Percentiles rank a stretch among this genome's conserved stretches.
phyloP scores from a whole-genome alignment of 2,113 vertebrate species.

The Peromyscus polionotus region DNA sequence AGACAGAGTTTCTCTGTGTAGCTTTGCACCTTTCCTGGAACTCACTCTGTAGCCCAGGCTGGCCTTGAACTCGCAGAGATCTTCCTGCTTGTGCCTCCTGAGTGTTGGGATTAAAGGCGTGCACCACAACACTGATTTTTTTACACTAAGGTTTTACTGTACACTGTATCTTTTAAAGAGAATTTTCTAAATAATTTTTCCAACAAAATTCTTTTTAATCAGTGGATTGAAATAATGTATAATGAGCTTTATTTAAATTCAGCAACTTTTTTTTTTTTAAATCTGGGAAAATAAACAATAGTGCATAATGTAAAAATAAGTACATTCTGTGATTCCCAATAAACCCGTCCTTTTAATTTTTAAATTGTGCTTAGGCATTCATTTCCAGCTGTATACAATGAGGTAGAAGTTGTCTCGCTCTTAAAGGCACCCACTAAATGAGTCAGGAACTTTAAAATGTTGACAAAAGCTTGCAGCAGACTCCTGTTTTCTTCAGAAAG shows the following conservation, averaged over 20 bases:
- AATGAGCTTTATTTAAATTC: conserved; percentile 23
- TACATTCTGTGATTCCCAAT: not conserved
- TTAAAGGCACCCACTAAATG: not conserved
- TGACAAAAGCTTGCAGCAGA: not conserved
- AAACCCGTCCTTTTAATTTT: conserved; percentile 7
- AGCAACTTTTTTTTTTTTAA: not conserved
- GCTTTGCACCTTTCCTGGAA: too few species aligned
- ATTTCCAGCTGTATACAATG: not conserved
- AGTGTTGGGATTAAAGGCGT: too few species aligned
- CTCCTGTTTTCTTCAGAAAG: conserved; percentile 52
- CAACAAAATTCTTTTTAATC: not conserved
- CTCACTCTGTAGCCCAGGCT: too few species aligned
- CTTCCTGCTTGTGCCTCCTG: too few species aligned
- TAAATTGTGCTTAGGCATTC: not conserved
- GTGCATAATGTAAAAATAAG: conserved; percentile 32
- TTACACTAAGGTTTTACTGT: conserved; percentile 15
- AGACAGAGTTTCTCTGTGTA: too few species aligned
- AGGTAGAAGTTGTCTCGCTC: not conserved
- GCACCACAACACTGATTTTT: not conserved
- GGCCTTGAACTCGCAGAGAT: too few species aligned
- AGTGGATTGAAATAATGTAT: not conserved
- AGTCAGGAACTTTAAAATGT: not conserved
- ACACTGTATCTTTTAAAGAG: not conserved
- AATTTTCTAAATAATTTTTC: conserved; percentile 28
- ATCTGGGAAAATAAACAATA: not conserved